Percentiles rank a stretch among this genome's conserved stretches.
phyloP scores from a whole-genome alignment of 2,888 invertebrate genomes.

The Perdita meconis region DNA sequence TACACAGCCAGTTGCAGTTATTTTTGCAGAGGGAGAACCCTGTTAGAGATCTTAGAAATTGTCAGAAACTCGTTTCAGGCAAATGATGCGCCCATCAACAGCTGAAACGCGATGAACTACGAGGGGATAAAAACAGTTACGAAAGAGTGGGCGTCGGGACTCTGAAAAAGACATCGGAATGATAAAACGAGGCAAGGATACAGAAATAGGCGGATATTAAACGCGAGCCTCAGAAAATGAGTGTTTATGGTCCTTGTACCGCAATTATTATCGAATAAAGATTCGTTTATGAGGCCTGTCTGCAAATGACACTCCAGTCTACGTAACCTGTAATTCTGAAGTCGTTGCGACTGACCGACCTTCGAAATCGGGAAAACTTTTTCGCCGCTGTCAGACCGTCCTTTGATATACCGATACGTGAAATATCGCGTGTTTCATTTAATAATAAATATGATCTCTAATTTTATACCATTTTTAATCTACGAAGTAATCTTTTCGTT shows the following conservation, averaged over 20 bases:
- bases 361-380: slow-evolving; percentile 58
- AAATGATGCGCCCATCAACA: slow-evolving; percentile 5
- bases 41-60: slow-evolving; percentile 10
- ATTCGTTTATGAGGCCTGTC: slow-evolving; percentile 75
- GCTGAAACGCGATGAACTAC: slow-evolving; percentile 25
- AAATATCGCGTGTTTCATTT: too few relatives aligned
- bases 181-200: slow-evolving; percentile 62
- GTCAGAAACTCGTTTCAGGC: slow-evolving; percentile 8
- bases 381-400: background rate
- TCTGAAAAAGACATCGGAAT: slow-evolving; percentile 53
- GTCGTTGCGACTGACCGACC: slow-evolving; percentile 34
- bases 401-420: background rate
- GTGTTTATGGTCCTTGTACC: slow-evolving; percentile 75
- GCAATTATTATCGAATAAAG: slow-evolving; percentile 83
- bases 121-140: slow-evolving; percentile 21
- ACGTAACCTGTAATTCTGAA: slow-evolving; percentile 72
- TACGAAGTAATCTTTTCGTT: too few relatives aligned
- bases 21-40: background rate
- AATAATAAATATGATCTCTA: too few relatives aligned
- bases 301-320: slow-evolving; percentile 79
- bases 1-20: too few relatives aligned
- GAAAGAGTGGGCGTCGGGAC: slow-evolving; percentile 39
- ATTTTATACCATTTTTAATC: too few relatives aligned
- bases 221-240: slow-evolving; percentile 74
- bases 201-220: slow-evolving; percentile 72